Percentiles rank a stretch among this genome's conserved stretches.
phyloP scores from a whole-genome alignment of 2,888 invertebrate genomes.

The Chaetogeoica ovagalla region DNA sequence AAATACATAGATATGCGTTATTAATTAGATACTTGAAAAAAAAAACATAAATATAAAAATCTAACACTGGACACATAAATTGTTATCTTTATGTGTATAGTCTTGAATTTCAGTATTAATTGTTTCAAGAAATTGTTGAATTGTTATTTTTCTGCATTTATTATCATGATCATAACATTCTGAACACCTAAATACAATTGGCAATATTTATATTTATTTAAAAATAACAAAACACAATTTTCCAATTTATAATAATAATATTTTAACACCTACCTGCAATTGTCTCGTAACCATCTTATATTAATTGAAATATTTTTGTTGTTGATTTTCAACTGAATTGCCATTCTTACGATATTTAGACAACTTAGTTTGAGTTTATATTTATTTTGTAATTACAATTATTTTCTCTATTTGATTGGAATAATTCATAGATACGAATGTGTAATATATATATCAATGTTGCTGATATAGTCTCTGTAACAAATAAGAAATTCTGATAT shows the following conservation, averaged over 20 bases:
- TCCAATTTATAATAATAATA: not conserved
- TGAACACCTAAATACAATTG: slow-evolving; percentile 61
- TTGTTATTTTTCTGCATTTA: slow-evolving; percentile 64
- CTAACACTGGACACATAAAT: slow-evolving; percentile 65
- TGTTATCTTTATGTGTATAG: slow-evolving; percentile 58
- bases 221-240: not conserved
- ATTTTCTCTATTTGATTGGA: not conserved
- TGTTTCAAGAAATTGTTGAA: slow-evolving; percentile 63
- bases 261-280: slow-evolving; percentile 63
- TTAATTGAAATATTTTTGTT: slow-evolving; percentile 55
- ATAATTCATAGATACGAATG: not conserved
- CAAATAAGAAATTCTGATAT: not conserved
- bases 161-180: slow-evolving; percentile 67
- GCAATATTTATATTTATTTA: not conserved
- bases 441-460: not conserved
- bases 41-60: not conserved
- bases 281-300: slow-evolving; percentile 66
- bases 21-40: not conserved
- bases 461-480: not conserved
- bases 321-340: slow-evolving; percentile 22
- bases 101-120: slow-evolving; percentile 60
- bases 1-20: not conserved
- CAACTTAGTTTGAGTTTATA: not conserved
- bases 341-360: slow-evolving; percentile 9
- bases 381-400: not conserved